Percentiles rank a stretch among this genome's conserved stretches.
phyloP scores from a whole-genome alignment of 1,140 invertebrate genomes.

The Sitobion miscanthi region DNA sequence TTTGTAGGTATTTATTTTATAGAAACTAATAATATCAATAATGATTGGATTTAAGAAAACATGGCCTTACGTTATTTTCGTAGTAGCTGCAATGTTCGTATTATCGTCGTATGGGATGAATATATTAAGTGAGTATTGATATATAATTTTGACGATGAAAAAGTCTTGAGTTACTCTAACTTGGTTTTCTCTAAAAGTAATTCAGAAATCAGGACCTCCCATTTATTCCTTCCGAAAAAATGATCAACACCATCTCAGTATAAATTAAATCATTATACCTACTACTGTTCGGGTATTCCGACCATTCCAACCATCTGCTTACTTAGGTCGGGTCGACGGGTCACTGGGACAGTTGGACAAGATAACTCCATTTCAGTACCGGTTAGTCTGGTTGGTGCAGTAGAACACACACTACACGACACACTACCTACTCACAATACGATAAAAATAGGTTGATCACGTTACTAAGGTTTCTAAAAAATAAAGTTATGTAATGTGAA shows the following conservation, averaged over 20 bases:
- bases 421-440: not conserved
- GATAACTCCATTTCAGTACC: not conserved
- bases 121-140: not conserved
- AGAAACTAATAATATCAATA: not conserved
- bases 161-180: not conserved
- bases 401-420: not conserved
- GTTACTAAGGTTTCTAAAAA: not conserved
- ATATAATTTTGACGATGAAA: not conserved
- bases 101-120: not conserved
- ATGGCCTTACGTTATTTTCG: not conserved
- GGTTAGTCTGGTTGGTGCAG: not conserved
- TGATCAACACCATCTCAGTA: not conserved
- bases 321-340: not conserved
- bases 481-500: not conserved
- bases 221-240: not conserved
- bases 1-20: not conserved
- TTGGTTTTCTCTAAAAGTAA: not conserved
- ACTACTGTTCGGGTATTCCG: not conserved
- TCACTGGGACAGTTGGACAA: not conserved
- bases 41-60: constrained; percentile 4
- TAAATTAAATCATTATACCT: not conserved
- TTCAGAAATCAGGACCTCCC: not conserved
- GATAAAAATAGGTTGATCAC: not conserved
- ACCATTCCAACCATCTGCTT: not conserved
- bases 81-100: not conserved